phyloP scores from a whole-genome alignment of 2,113 vertebrate species.

The Propithecus coquereli region DNA sequence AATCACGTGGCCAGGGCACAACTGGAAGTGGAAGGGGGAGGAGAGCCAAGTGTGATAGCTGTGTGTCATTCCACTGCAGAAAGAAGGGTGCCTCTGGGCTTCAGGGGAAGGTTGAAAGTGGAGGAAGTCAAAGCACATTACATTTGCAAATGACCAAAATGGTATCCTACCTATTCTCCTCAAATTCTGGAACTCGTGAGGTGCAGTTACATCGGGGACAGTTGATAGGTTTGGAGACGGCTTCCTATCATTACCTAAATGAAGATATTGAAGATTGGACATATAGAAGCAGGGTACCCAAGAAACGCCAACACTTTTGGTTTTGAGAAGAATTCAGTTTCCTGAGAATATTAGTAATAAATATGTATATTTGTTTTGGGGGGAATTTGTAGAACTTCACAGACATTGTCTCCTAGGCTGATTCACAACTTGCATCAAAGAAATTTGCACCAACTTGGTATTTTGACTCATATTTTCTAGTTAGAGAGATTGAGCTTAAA shows the following conservation, averaged over 20 bases:
- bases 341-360: not conserved
- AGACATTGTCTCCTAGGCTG: not conserved
- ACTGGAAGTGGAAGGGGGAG: rapidly evolving
- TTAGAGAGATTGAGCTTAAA: not conserved
- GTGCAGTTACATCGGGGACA: no score
- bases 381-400: not conserved
- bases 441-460: not conserved
- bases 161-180: not conserved
- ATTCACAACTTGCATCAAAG: not conserved
- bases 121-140: rapidly evolving
- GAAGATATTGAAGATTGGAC: not conserved
- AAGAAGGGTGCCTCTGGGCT: not conserved
- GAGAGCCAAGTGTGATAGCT: not conserved
- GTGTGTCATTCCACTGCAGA: not conserved
- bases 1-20: not conserved
- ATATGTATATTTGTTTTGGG: not conserved
- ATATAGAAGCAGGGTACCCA: not conserved
- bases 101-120: not conserved
- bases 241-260: not conserved
- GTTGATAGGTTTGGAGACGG: not conserved
- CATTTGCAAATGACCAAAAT: no score
- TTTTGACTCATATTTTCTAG: not conserved
- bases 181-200: not conserved
- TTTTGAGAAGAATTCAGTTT: not conserved
- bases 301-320: not conserved